These are phyloP conservation scores for Latrodectus elegans DNA, from an alignment of 2,888 invertebrate species.

Conservation along the genomic window DNA sequence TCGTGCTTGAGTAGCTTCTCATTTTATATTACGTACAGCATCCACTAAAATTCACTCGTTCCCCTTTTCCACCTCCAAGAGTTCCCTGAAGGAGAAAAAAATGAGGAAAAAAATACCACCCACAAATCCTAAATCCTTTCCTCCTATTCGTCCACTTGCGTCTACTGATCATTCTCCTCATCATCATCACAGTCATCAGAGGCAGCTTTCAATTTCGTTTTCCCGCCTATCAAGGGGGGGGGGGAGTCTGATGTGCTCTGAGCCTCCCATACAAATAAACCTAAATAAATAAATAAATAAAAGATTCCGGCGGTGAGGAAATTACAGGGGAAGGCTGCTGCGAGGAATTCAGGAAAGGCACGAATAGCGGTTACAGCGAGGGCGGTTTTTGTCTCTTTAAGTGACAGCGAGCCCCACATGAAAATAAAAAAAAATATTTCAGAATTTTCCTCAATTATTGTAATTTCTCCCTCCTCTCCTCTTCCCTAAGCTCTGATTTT, in stretches of 20 bases:
- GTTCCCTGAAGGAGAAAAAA: neutral
- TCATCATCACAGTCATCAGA: constrained; percentile 49
- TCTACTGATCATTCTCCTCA: constrained; percentile 19
- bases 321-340: constrained; percentile 32
- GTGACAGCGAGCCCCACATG: constrained; percentile 26
- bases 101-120: constrained; percentile 36
- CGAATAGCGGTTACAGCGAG: constrained; percentile 41
- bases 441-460: neutral
- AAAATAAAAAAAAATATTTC: neutral
- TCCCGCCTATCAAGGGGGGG: constrained; percentile 37
- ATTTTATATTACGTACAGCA: neutral
- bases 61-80: neutral
- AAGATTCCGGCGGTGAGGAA: constrained; percentile 33
- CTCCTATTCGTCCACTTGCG: constrained; percentile 29
- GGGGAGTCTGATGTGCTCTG: neutral
- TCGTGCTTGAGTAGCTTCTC: neutral
- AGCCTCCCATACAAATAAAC: neutral
- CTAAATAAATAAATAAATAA: constrained; percentile 30
- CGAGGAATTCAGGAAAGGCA: constrained; percentile 10
- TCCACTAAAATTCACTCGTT: too few relatives aligned
- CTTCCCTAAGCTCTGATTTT: neutral
- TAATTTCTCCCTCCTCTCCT: neutral
- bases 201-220: constrained; percentile 43
- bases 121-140: constrained; percentile 32
- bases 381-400: constrained; percentile 50